Evolutionary conservation across 2,113 vertebrate species (phyloP), one percentile per base, ranked within the genome.

Genomic region (Meleagris gallopavo): DNA sequence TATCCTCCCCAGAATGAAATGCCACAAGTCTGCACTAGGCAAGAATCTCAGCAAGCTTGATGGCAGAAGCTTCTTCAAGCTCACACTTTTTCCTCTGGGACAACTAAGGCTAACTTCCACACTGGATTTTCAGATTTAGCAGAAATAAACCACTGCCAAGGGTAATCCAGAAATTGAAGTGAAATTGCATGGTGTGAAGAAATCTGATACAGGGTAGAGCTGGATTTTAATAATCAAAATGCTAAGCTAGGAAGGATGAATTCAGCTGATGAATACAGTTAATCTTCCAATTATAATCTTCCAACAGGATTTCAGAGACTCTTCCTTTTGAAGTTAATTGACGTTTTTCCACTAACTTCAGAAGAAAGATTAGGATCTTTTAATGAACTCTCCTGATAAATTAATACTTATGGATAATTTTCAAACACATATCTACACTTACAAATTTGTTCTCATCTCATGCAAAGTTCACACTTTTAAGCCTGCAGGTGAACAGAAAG

Each of bases 321-420:
- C 22, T 89, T 91, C 81, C 89, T 93, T 96, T 94, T 97, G 95
- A 97, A 94, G 94, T 96, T 94, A 96, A 96, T 95, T 91, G 74
- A 95, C 83, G 71, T 80, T 90, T 87, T 91, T 76, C 54, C 67
- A 74, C 32, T 74, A 78, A 76, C 86, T 92, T 95, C 75, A 83
- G 71, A 76, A 80, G 19, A 82, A 87, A 94, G 81, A 94, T 91
- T 77, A 76, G 19, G 29, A 91, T 93, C 93, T 89, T 25, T 46
- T 70, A 87, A 85, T 7, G 69, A 87, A 85, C 45, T 54, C 30
- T 72, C 54, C 57, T 36, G 48, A 82, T 73, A 95, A 76, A 92
- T 90, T 94, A 94, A 76, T 72, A 70, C 40, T 65, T 85, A 24
- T 30, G 86, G 70, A 90, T 90, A 94, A 90, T 72, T 90, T 93